phyloP scores from a whole-genome alignment of 2,113 vertebrate genomes.

The Datnioides undecimradiatus region DNA sequence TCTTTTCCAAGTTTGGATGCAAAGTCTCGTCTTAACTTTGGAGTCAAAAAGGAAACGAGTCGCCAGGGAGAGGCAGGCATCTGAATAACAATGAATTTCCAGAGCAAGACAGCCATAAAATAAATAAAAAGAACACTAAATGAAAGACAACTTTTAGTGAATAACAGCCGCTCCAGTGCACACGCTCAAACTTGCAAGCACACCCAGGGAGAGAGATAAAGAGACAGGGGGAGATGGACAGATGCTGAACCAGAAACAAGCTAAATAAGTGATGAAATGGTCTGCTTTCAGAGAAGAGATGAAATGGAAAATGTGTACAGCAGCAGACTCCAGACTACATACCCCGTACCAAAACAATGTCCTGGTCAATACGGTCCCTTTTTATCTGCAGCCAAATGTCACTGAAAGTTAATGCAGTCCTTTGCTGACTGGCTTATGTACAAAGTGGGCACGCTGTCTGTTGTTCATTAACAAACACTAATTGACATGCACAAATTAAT shows the following conservation, averaged over 20 bases:
- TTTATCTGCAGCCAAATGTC: slow-evolving; percentile 20
- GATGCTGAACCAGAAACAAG: slow-evolving; percentile 67
- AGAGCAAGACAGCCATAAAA: slow-evolving; percentile 38
- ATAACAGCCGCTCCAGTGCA: slow-evolving; percentile 49
- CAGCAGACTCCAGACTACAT: slow-evolving; percentile 27
- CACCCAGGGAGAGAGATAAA: slow-evolving; percentile 53
- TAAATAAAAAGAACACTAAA: slow-evolving; percentile 43
- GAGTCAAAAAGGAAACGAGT: slow-evolving; percentile 20
- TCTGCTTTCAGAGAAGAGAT: slow-evolving; percentile 46
- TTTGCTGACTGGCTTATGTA: background rate
- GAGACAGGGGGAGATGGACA: slow-evolving; percentile 63
- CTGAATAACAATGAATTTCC: slow-evolving; percentile 32
- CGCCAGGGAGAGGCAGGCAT: slow-evolving; percentile 10
- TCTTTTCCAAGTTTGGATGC: background rate
- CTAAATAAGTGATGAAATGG: slow-evolving; percentile 77
- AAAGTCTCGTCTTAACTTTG: slow-evolving; percentile 26
- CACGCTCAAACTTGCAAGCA: slow-evolving; percentile 53
- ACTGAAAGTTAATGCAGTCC: background rate
- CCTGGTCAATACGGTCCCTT: slow-evolving; percentile 34
- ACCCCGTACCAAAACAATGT: slow-evolving; percentile 50
- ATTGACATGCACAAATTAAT: background rate
- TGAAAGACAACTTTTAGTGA: slow-evolving; percentile 59
- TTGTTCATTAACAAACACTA: background rate
- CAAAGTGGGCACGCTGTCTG: background rate
- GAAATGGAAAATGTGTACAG: slow-evolving; percentile 62